Evolutionary conservation across 2,113 vertebrate species (phyloP), one percentile per base, ranked within the genome.

Genomic region (Notothenia rossii): DNA sequence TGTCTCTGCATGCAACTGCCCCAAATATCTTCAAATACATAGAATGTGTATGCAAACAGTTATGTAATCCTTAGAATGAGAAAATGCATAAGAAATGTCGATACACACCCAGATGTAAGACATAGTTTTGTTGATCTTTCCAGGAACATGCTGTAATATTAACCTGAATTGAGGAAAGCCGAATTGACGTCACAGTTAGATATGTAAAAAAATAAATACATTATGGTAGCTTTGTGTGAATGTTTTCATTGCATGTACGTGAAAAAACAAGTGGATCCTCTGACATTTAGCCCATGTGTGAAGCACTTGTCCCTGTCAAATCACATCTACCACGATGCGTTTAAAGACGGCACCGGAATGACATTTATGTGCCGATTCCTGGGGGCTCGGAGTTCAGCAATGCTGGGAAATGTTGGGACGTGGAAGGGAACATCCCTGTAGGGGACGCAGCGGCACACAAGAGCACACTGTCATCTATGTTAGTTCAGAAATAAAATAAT

Each of bases 341-440:
- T 88, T 82, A 84, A 84, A 75, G 85, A 88, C 10, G n/a, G 56
- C 73, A 79, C 55, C 71, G 40, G 73, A 5, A 72, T 90, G 88
- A 83, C 81, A 90, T 89, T 86, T 77, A 40, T 40, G 82, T 80
- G 70, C 55, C 36, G 72, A 73, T 70, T 89, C 84, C 83, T 78
- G 66, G 6, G 68, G 86, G 83, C 22, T 71, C 20, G 72, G 81
- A 56, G 36, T 45, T 65, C 85, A 77, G 25, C 36, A 18, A 4
- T 74, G 56, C 18, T 8, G 4, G 77, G 66, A 85, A 80, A 50
- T 60, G 75, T 73, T 75, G 1, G 15, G 75, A 92, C 75, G 71
- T 75, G 55, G 77, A 81, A 76, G 75, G 83, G 81, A 89, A 84
- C 86, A 83, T 77, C 82, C 85, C 91, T 59, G 74, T 81, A 81